These are phyloP conservation scores for Saccostrea glomerata DNA, from an alignment of 1,140 invertebrate species.

Conservation along the genomic window DNA sequence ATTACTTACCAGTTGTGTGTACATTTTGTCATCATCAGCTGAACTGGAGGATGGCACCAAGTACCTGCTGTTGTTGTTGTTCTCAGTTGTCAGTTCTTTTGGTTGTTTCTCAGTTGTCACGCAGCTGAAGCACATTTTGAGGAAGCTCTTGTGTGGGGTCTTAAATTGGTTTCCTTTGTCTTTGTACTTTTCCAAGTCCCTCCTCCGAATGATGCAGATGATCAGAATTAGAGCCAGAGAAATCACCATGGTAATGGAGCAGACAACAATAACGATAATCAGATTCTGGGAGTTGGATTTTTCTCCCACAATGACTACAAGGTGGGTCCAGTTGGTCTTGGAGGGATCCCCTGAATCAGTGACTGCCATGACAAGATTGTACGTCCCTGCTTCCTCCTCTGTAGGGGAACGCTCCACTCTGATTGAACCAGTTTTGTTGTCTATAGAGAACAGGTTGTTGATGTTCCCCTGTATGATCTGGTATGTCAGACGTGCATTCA, in stretches of 20 bases:
- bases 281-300: slow-evolving; percentile 47
- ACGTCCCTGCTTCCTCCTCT: slow-evolving; percentile 53
- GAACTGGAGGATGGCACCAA: background rate
- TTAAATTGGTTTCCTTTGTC: slow-evolving; percentile 25
- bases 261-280: slow-evolving; percentile 51
- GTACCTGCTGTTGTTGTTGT: slow-evolving; percentile 20
- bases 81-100: background rate
- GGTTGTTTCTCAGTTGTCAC: slow-evolving; percentile 24
- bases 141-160: slow-evolving; percentile 42
- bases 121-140: slow-evolving; percentile 43
- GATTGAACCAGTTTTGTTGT: slow-evolving; percentile 91
- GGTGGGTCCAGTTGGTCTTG: slow-evolving; percentile 56
- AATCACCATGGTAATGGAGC: slow-evolving; percentile 47
- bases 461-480: slow-evolving; percentile 72
- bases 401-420: slow-evolving; percentile 81
- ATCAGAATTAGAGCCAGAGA: slow-evolving; percentile 50
- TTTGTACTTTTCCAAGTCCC: slow-evolving; percentile 30
- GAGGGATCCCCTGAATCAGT: slow-evolving; percentile 63
- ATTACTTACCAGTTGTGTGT: slow-evolving; percentile 23
- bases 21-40: background rate
- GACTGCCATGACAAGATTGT: slow-evolving; percentile 62
- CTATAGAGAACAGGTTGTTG: slow-evolving; percentile 90
- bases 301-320: slow-evolving; percentile 43
- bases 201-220: slow-evolving; percentile 50
- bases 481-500: slow-evolving; percentile 63